phyloP scores from a whole-genome alignment of 2,888 invertebrate species.

The Dastarcus helophoroides region DNA sequence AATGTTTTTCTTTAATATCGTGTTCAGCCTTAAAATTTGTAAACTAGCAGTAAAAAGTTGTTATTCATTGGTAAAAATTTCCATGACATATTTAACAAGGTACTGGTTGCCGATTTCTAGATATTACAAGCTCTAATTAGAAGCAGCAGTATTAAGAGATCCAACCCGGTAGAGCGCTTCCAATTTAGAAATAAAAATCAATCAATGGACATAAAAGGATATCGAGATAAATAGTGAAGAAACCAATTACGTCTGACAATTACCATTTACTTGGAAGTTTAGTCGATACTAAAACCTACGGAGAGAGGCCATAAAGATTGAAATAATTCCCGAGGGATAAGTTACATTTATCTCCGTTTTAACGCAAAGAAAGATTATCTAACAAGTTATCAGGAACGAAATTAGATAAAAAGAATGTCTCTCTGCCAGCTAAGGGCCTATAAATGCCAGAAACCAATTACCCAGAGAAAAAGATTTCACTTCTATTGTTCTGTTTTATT shows the following conservation, averaged over 20 bases:
- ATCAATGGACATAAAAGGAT: constrained; percentile 16
- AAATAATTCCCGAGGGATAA: constrained; percentile 3
- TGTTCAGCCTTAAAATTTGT: too few species aligned
- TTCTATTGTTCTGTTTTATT: too few species aligned
- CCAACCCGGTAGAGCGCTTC: too few species aligned
- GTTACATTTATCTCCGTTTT: constrained; percentile 4
- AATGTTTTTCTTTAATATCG: too few species aligned
- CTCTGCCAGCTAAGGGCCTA: constrained; percentile 6
- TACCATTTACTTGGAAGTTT: constrained; percentile 8
- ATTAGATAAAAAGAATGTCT: constrained; percentile 16
- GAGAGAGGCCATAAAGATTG: constrained; percentile 4
- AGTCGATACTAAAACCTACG: constrained; percentile 6
- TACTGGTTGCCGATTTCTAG: too few species aligned
- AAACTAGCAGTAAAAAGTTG: too few species aligned
- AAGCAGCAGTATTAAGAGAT: too few species aligned
- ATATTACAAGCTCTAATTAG: too few species aligned
- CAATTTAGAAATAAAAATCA: constrained; percentile 14
- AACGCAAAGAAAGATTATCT: background rate
- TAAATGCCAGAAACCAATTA: constrained; percentile 16
- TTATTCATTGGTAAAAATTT: too few species aligned
- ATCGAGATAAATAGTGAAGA: constrained; percentile 18
- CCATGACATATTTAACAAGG: too few species aligned
- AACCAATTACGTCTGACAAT: constrained; percentile 21
- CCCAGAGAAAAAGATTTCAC: constrained; percentile 9
- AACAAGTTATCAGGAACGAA: constrained; percentile 12